These are phyloP conservation scores for Myrmophylax atrothorax DNA, from an alignment of 2,113 vertebrate genomes.

Conservation along the genomic window DNA sequence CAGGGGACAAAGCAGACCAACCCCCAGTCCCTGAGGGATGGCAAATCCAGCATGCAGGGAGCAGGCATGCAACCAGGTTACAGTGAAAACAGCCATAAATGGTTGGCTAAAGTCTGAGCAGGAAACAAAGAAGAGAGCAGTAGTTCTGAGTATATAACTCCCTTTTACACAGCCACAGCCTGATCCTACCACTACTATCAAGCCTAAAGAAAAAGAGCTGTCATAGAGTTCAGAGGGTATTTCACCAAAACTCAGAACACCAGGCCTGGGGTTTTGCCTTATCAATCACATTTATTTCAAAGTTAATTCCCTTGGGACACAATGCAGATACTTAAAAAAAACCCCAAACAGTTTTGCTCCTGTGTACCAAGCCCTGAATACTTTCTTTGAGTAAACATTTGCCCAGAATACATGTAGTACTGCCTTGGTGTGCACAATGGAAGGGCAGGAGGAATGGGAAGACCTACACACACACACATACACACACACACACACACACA, in stretches of 20 bases:
- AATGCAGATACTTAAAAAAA: not conserved
- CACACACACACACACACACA: not conserved
- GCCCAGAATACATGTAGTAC: not conserved
- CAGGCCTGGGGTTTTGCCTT: not conserved
- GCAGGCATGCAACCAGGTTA: slow-evolving; percentile 22
- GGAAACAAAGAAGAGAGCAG: not conserved
- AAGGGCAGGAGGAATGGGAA: not conserved
- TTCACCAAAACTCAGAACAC: not conserved
- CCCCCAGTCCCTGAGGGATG: slow-evolving; percentile 26
- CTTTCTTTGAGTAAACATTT: not conserved
- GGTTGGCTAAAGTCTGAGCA: not conserved
- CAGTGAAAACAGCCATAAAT: slow-evolving; percentile 41
- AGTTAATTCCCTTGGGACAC: not conserved
- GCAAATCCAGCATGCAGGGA: slow-evolving; percentile 45
- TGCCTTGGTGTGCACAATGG: not conserved
- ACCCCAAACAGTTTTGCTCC: not conserved
- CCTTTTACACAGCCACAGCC: not conserved
- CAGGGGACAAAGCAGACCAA: slow-evolving; percentile 9
- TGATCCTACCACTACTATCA: slow-evolving; percentile 11
- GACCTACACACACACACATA: not conserved
- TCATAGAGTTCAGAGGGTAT: not conserved
- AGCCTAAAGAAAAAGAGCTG: not conserved
- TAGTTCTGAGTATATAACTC: not conserved
- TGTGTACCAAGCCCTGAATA: not conserved
- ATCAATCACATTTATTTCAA: not conserved